These are phyloP conservation scores for Rhabdophis nuchalis DNA, from an alignment of 2,797 vertebrate genomes.

Conservation along the genomic window DNA sequence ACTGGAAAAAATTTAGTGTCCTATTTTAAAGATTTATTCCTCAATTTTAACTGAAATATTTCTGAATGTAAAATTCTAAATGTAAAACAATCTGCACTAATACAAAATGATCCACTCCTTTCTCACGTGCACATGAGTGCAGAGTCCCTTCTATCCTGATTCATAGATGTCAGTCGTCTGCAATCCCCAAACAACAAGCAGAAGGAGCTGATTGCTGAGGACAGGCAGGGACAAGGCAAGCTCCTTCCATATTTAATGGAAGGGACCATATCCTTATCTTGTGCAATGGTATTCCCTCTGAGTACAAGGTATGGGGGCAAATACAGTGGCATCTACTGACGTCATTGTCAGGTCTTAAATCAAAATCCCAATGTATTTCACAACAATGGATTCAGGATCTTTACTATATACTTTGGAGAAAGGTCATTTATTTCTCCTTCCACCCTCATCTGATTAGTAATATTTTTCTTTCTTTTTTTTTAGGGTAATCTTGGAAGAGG, in stretches of 20 bases:
- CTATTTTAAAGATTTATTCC: not conserved
- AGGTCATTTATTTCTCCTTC: not conserved
- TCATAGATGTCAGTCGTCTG: not conserved
- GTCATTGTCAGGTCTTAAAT: not conserved
- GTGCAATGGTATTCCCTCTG: not conserved
- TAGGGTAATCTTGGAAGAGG: conserved; percentile 59
- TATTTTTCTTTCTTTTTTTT: conserved; percentile 2
- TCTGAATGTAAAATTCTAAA: not conserved
- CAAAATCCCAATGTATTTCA: not conserved
- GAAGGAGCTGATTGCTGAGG: not conserved
- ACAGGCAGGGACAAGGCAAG: not conserved
- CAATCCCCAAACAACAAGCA: not conserved
- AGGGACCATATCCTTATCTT: not conserved
- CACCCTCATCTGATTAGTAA: not conserved
- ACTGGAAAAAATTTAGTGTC: too few species aligned
- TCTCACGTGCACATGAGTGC: not conserved
- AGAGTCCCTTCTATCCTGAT: not conserved
- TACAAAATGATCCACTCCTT: not conserved
- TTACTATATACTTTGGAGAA: not conserved
- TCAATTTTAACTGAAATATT: not conserved
- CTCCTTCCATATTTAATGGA: not conserved
- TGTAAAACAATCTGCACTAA: not conserved
- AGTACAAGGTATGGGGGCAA: not conserved
- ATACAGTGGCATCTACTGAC: not conserved
- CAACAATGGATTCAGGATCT: not conserved